Conservation (phyloP, 2,113 vertebrate species). For the Athene cunicularia region DNA sequence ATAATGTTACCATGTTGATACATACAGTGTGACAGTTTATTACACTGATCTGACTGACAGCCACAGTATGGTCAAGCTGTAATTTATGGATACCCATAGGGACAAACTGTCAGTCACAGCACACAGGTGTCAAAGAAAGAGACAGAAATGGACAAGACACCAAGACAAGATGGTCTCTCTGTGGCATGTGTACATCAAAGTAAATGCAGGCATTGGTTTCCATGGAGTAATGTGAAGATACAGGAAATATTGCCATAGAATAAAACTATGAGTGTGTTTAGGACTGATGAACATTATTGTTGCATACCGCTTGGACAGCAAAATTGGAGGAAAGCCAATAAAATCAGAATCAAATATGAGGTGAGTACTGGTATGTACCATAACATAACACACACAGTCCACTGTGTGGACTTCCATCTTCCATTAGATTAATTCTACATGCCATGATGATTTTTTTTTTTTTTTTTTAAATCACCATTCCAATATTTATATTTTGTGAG, state of each 20-base stretch:
- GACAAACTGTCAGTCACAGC: neutral
- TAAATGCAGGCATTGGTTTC: neutral
- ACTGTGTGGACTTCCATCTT: neutral
- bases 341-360: neutral
- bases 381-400: too few species aligned
- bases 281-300: neutral
- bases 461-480: neutral
- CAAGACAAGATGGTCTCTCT: neutral
- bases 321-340: neutral
- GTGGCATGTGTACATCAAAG: rapidly evolving
- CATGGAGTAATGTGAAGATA: neutral
- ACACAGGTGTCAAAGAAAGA: neutral
- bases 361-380: neutral
- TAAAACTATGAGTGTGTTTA: neutral
- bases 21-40: neutral
- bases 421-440: neutral
- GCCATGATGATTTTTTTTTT: rapidly evolving
- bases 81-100: neutral
- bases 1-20: neutral
- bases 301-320: neutral
- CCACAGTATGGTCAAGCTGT: neutral
- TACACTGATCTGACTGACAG: neutral
- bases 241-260: neutral
- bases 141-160: neutral
- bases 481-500: neutral